These are phyloP conservation scores for Apodemia hepburni DNA, from an alignment of 2,888 invertebrate species.

Conservation along the genomic window DNA sequence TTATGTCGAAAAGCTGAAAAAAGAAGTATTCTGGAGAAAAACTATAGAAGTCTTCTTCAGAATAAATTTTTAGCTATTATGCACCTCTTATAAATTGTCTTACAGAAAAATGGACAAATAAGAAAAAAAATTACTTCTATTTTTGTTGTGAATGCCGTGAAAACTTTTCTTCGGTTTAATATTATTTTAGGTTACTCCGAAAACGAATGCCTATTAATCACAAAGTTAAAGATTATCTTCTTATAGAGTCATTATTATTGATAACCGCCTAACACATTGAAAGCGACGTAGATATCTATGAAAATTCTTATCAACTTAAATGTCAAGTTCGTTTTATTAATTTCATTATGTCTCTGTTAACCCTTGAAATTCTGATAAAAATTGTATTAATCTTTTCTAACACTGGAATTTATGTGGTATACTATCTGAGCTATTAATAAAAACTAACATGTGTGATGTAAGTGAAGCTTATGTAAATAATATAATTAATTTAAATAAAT, in stretches of 20 bases:
- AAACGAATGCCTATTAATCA: neutral
- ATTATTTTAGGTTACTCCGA: neutral
- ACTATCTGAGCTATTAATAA: neutral
- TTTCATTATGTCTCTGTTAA: neutral
- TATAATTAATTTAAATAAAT: no score
- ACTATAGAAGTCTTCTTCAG: neutral
- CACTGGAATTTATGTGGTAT: neutral
- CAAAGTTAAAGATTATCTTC: neutral
- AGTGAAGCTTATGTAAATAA: neutral
- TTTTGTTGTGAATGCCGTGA: neutral
- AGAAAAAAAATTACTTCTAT: neutral
- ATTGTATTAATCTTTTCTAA: neutral
- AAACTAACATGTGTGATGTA: neutral
- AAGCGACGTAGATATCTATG: neutral
- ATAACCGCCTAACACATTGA: neutral
- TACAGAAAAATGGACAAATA: neutral
- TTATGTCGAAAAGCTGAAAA: neutral
- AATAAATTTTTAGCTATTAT: neutral
- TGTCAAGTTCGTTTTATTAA: slow-evolving; percentile 4
- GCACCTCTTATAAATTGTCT: neutral
- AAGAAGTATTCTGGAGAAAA: neutral
- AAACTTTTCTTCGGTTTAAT: neutral
- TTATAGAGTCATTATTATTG: neutral
- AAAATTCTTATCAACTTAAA: neutral
- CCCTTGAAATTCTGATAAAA: neutral